phyloP scores from a whole-genome alignment of 2,113 vertebrate genomes.

The Heteronetta atricapilla region DNA sequence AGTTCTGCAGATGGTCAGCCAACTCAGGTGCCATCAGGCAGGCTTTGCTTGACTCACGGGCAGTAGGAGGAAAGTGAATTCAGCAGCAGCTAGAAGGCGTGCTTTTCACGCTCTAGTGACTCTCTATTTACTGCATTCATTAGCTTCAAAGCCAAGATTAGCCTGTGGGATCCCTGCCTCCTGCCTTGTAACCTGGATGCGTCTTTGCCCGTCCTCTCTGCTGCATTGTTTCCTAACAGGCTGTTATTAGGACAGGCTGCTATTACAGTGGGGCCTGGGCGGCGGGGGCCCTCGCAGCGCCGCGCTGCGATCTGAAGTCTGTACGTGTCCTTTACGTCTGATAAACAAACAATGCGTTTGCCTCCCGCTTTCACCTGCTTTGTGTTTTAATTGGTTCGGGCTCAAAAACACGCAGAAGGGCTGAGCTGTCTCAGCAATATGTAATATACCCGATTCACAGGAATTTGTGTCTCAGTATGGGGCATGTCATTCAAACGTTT shows the following conservation, averaged over 20 bases:
- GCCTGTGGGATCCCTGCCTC: slow-evolving; percentile 18
- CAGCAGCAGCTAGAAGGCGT: not conserved
- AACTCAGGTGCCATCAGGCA: not conserved
- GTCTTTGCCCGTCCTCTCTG: not conserved
- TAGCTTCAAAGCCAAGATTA: slow-evolving; percentile 17
- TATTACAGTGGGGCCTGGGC: not conserved
- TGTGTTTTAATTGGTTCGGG: not conserved
- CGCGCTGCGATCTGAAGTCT: slow-evolving; percentile 37
- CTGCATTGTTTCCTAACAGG: not conserved
- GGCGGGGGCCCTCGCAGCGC: not conserved
- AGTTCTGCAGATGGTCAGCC: not conserved
- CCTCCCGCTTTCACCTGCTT: not conserved
- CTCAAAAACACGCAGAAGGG: not conserved
- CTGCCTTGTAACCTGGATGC: not conserved
- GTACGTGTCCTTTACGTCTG: not conserved
- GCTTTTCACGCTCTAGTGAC: not conserved
- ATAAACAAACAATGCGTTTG: slow-evolving; percentile 27
- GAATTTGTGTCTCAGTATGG: not conserved
- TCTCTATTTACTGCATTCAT: not conserved
- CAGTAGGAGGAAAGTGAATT: not conserved
- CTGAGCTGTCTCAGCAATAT: not conserved
- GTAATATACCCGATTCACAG: not conserved
- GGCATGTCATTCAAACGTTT: not conserved
- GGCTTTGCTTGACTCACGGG: not conserved
- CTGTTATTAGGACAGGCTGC: slow-evolving; percentile 39